phyloP scores from a whole-genome alignment of 2,888 invertebrate genomes.

The Timema podura region DNA sequence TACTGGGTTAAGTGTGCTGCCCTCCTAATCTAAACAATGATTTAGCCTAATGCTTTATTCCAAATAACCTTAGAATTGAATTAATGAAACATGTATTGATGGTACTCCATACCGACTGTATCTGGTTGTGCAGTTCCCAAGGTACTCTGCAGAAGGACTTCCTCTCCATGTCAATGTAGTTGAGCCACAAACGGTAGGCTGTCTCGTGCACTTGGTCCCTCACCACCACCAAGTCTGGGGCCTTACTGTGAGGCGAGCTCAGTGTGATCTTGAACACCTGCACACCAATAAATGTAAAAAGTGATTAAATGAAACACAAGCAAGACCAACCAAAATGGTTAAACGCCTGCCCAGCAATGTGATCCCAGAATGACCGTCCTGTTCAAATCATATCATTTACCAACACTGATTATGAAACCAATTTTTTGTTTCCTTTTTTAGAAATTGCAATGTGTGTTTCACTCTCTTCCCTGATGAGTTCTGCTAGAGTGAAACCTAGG shows the following conservation, averaged over 20 bases:
- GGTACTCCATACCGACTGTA: slow-evolving; percentile 65
- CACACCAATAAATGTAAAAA: slow-evolving; percentile 4
- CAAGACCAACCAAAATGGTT: neutral
- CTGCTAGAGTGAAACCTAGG: too few species aligned
- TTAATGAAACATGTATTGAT: neutral
- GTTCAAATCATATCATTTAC: too few species aligned
- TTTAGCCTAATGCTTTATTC: too few species aligned
- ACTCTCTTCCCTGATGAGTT: too few species aligned
- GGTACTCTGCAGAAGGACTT: slow-evolving; percentile 78
- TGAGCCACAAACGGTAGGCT: slow-evolving; percentile 84
- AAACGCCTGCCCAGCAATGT: neutral
- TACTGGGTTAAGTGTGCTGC: too few species aligned
- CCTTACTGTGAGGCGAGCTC: slow-evolving; percentile 46
- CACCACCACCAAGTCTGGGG: slow-evolving; percentile 74
- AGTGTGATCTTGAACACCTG: slow-evolving; percentile 50
- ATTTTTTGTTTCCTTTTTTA: too few species aligned
- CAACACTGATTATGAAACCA: too few species aligned
- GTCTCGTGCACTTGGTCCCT: slow-evolving; percentile 81
- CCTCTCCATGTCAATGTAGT: slow-evolving; percentile 84
- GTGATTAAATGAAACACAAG: neutral
- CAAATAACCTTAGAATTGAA: neutral
- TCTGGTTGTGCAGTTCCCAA: slow-evolving; percentile 92
- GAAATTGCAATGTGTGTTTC: too few species aligned
- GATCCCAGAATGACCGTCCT: neutral
- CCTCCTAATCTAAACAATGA: too few species aligned